These are phyloP conservation scores for Mythimna albipuncta DNA, from an alignment of 2,888 invertebrate genomes.

Conservation along the genomic window DNA sequence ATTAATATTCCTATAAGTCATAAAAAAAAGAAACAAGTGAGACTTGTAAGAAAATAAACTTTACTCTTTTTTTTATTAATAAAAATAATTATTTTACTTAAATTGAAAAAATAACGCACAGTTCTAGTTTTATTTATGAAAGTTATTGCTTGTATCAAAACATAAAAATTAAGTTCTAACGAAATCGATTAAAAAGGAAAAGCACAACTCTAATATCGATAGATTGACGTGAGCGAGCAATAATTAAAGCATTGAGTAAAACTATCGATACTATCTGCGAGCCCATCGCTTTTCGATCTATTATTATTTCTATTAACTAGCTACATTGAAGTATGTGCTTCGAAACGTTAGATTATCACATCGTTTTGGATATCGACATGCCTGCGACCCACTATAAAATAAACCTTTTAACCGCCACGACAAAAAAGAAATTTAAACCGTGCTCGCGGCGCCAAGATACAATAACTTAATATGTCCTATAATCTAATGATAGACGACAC, in stretches of 20 bases:
- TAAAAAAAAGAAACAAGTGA: slow-evolving; percentile 34
- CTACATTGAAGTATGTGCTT: slow-evolving; percentile 38
- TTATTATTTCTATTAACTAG: slow-evolving; percentile 45
- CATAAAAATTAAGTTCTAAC: slow-evolving; percentile 8
- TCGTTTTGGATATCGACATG: not conserved
- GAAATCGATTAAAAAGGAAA: slow-evolving; percentile 20
- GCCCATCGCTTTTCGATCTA: slow-evolving; percentile 18
- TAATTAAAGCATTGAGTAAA: slow-evolving; percentile 24
- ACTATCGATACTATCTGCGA: slow-evolving; percentile 31
- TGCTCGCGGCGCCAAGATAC: too few relatives aligned
- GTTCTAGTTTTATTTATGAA: slow-evolving; percentile 8
- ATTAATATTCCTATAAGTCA: slow-evolving; percentile 24
- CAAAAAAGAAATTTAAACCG: too few relatives aligned
- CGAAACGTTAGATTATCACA: slow-evolving; percentile 35
- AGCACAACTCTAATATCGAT: slow-evolving; percentile 35
- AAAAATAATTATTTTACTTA: slow-evolving; percentile 10
- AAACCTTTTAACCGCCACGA: too few relatives aligned
- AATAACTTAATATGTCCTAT: too few relatives aligned
- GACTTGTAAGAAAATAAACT: slow-evolving; percentile 29
- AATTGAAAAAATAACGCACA: slow-evolving; percentile 4
- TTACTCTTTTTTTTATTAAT: slow-evolving; percentile 26
- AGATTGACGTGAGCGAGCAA: slow-evolving; percentile 36
- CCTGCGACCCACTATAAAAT: not conserved
- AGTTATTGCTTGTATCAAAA: slow-evolving; percentile 26
- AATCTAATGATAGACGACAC: too few relatives aligned